Percentiles rank a stretch among this genome's conserved stretches.
phyloP scores from a whole-genome alignment of 2,113 vertebrate genomes.

The Stercorarius parasiticus region DNA sequence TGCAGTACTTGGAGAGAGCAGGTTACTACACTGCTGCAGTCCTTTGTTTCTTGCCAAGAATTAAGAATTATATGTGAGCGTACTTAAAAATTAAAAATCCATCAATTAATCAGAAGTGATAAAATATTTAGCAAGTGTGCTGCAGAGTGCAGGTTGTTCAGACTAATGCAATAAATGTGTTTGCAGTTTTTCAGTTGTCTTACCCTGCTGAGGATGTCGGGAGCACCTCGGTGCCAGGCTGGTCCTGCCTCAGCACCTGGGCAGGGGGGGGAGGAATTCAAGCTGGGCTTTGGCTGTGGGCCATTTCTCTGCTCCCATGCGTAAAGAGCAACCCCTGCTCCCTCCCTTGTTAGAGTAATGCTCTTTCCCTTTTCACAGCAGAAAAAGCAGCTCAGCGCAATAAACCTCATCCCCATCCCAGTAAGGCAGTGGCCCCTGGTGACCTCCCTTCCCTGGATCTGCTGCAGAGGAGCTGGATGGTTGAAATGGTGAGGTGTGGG shows the following conservation, averaged over 20 bases:
- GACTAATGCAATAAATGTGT: neutral
- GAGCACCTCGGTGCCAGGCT: neutral
- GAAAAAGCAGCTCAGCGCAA: neutral
- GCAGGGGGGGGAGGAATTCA: neutral
- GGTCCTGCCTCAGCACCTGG: neutral
- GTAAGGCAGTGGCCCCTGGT: neutral
- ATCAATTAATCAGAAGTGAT: constrained; percentile 29
- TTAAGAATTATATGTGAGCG: neutral
- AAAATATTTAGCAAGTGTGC: neutral
- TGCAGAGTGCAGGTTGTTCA: neutral
- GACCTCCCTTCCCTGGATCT: neutral
- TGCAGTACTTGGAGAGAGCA: neutral
- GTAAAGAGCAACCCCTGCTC: neutral
- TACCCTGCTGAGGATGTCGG: rapidly evolving
- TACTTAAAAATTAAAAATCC: constrained; percentile 2
- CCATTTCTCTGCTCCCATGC: neutral
- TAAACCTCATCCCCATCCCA: neutral
- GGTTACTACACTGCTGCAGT: neutral
- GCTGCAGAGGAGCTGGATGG: neutral
- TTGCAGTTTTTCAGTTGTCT: neutral
- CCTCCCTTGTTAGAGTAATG: neutral
- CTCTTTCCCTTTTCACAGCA: neutral
- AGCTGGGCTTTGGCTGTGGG: neutral
- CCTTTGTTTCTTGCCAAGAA: neutral
- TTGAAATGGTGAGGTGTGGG: neutral